A percentile compares a stretch with the other conserved stretches of the same genome.
These are phyloP conservation scores for Embiotoca jacksoni DNA, from an alignment of 2,113 vertebrate genomes.

Conservation along the genomic window DNA sequence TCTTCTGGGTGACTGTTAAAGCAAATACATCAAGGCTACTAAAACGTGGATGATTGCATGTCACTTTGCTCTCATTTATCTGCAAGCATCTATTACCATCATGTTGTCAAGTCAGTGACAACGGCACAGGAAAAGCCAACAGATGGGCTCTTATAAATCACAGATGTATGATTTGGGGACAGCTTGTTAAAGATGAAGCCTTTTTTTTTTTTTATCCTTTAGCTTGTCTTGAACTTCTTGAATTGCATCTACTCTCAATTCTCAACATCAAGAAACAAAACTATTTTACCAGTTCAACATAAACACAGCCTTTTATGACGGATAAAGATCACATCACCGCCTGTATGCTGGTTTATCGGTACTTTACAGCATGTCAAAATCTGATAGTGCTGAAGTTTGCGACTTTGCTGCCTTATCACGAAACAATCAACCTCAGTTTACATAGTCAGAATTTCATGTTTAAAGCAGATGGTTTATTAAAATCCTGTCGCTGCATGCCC, in stretches of 20 bases:
- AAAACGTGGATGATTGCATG: slow-evolving; percentile 74
- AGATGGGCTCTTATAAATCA: slow-evolving; percentile 67
- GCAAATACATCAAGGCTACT: slow-evolving; percentile 71
- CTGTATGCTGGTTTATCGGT: slow-evolving; percentile 17
- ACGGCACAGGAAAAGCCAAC: slow-evolving; percentile 45
- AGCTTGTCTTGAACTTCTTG: slow-evolving; percentile 19
- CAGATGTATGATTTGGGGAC: slow-evolving; percentile 48
- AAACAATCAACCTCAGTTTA: slow-evolving; percentile 68
- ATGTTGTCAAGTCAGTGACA: slow-evolving; percentile 65
- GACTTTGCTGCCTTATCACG: slow-evolving; percentile 52
- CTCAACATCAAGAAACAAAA: slow-evolving; percentile 28
- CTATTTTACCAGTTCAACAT: slow-evolving; percentile 18
- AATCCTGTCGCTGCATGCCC: slow-evolving; percentile 69
- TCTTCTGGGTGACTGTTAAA: slow-evolving; percentile 67
- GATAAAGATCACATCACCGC: slow-evolving; percentile 41
- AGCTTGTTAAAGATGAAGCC: slow-evolving; percentile 43
- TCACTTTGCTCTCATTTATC: slow-evolving; percentile 76
- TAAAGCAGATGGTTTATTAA: slow-evolving; percentile 71
- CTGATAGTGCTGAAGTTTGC: slow-evolving; percentile 49
- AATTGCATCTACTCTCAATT: slow-evolving; percentile 36
- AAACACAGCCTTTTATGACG: slow-evolving; percentile 15
- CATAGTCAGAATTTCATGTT: slow-evolving; percentile 48
- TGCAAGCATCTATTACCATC: slow-evolving; percentile 66
- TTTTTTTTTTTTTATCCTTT: slow-evolving; percentile 20
- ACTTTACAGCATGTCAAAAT: slow-evolving; percentile 31